Evolutionary conservation across 2,797 vertebrate species (phyloP).

Genomic region (Thaleichthys pacificus): DNA sequence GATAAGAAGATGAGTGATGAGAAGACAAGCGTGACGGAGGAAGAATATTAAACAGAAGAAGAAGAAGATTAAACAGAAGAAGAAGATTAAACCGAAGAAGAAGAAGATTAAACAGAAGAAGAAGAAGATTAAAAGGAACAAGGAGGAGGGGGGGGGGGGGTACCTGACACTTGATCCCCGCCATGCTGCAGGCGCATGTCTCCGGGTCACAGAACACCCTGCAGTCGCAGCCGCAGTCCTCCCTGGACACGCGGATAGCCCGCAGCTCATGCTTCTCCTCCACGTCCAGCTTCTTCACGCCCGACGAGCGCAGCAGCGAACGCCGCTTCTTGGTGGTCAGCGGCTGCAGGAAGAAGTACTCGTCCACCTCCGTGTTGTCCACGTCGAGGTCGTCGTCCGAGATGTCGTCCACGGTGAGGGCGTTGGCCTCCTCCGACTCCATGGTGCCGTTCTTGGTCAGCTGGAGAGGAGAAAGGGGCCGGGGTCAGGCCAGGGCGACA

Average conservation of each 20-base stretch:
- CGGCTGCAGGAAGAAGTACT: constrained; percentile 98
- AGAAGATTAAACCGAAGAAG: no score
- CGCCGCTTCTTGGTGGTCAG: constrained; percentile 96
- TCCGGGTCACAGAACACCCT: constrained; percentile 96
- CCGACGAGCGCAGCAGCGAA: constrained; percentile 89
- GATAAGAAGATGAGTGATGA: no score
- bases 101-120: no score
- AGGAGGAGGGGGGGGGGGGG: no score
- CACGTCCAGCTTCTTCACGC: constrained; percentile 97
- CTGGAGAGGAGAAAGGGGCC: constrained; percentile 64
- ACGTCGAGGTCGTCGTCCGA: constrained; percentile 97
- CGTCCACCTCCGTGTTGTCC: constrained; percentile 98
- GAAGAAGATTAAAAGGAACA: no score
- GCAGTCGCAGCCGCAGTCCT: constrained; percentile 98
- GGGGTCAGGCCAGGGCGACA: no score
- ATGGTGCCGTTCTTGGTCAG: constrained; percentile 96
- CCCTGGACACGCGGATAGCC: constrained; percentile 91
- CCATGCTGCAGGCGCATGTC: constrained; percentile 96
- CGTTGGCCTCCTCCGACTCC: constrained; percentile 92
- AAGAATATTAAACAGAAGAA: no score
- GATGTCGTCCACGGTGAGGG: constrained; percentile 94
- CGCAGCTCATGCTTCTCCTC: constrained; percentile 97
- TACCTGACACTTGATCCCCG: constrained; percentile 99
- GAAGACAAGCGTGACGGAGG: no score
- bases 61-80: no score